phyloP scores from a whole-genome alignment of 2,797 vertebrate genomes.

The Pitangus sulphuratus region DNA sequence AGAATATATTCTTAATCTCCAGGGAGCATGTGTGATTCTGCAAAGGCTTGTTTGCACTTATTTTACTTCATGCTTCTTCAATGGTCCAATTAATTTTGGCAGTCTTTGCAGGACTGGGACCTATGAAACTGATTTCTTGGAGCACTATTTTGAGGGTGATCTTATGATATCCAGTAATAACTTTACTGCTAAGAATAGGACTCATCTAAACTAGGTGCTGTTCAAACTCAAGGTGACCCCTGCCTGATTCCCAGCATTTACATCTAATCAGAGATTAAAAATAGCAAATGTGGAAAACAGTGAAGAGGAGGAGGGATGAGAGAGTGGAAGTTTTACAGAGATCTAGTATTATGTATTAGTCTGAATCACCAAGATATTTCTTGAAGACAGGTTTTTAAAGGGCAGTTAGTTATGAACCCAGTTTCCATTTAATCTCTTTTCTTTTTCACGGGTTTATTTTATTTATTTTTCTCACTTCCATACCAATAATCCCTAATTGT shows the following conservation, averaged over 20 bases:
- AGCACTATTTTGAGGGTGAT: background rate
- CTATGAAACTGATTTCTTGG: background rate
- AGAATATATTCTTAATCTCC: background rate
- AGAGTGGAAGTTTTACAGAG: background rate
- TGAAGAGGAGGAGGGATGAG: background rate
- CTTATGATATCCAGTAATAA: conserved; percentile 5
- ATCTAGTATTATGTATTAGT: background rate
- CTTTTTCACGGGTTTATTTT: background rate
- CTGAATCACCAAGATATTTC: background rate
- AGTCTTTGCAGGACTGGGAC: background rate
- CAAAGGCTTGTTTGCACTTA: background rate
- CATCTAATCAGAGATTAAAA: conserved; percentile 52
- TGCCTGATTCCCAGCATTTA: background rate
- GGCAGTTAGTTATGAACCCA: background rate
- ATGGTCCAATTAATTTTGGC: background rate
- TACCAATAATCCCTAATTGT: background rate
- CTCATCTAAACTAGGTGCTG: background rate
- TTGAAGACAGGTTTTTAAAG: background rate
- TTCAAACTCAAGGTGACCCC: conserved; percentile 44
- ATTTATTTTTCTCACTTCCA: background rate
- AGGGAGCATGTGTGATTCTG: background rate
- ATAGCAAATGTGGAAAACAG: conserved; percentile 11
- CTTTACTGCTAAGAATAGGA: conserved; percentile 3
- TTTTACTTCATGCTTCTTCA: background rate
- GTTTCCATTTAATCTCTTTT: background rate